Evolutionary conservation across 1,140 invertebrate genomes (phyloP).

Genomic region (Ceratitis capitata): DNA sequence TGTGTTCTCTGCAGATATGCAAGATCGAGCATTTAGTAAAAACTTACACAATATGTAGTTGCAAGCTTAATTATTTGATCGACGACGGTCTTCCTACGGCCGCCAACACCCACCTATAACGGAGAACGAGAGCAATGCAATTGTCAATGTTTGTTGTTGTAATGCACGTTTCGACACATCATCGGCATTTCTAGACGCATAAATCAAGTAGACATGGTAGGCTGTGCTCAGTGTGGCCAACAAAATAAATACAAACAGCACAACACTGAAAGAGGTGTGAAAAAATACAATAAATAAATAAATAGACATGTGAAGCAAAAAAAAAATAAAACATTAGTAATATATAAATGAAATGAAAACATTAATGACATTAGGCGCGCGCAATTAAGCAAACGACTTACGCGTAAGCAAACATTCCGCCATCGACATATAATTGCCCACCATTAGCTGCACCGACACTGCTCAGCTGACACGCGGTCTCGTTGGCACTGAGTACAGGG

Average conservation of each 20-base stretch:
- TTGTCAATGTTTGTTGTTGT: conserved; percentile 42
- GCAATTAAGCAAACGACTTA: conserved; percentile 57
- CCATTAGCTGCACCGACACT: conserved; percentile 38
- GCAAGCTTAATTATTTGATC: no score
- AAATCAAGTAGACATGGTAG: conserved; percentile 45
- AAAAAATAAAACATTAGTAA: conserved; percentile 11
- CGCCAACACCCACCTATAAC: conserved; percentile 48
- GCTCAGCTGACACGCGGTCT: conserved; percentile 65
- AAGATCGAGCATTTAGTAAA: no score
- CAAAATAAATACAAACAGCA: conserved; percentile 54
- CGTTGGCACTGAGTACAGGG: conserved; percentile 48
- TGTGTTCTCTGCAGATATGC: conserved; percentile 67
- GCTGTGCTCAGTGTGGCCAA: conserved; percentile 46
- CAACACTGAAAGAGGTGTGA: conserved; percentile 47
- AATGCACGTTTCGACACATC: conserved; percentile 24
- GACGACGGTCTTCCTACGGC: no score
- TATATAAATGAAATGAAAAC: neutral
- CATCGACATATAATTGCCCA: conserved; percentile 38
- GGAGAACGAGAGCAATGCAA: conserved; percentile 48
- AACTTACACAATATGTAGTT: no score
- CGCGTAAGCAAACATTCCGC: conserved; percentile 68
- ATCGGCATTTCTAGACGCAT: conserved; percentile 13
- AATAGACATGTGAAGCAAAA: neutral
- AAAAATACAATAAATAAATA: conserved; percentile 40
- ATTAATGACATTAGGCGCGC: neutral